These are phyloP conservation scores for Drosophila neonasuta DNA, from an alignment of 2,888 invertebrate genomes.

Conservation along the genomic window DNA sequence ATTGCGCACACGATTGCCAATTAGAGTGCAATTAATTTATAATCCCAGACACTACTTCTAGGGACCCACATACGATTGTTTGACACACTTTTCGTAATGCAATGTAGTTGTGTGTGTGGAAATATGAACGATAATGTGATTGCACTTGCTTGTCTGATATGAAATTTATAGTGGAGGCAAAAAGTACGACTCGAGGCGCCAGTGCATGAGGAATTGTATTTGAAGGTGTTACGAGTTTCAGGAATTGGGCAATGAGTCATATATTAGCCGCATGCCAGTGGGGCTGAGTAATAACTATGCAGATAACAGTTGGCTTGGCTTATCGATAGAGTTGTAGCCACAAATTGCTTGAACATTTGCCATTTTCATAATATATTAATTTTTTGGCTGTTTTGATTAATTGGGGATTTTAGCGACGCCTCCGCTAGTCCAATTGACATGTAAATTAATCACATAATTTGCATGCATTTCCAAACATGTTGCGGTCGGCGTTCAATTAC, in stretches of 20 bases:
- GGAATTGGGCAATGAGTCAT: conserved; percentile 40
- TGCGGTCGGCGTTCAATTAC: conserved; percentile 42
- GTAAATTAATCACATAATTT: conserved; percentile 70
- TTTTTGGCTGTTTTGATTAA: conserved; percentile 16
- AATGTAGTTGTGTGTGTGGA: conserved; percentile 37
- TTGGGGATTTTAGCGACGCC: conserved; percentile 43
- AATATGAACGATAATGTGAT: conserved; percentile 53
- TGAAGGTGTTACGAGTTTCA: conserved; percentile 4
- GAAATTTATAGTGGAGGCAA: conserved; percentile 50
- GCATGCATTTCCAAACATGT: conserved; percentile 56
- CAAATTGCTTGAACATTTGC: conserved; percentile 32
- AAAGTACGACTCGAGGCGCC: conserved; percentile 37
- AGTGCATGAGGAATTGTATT: conserved; percentile 14
- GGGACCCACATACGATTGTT: conserved; percentile 51
- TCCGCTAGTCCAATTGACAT: conserved; percentile 33
- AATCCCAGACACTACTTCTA: conserved; percentile 57
- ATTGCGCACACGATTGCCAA: conserved; percentile 65
- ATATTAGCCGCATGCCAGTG: conserved; percentile 22
- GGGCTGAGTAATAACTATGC: conserved; percentile 18
- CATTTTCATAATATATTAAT: not conserved
- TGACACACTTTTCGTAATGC: conserved; percentile 63
- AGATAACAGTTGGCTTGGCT: conserved; percentile 7
- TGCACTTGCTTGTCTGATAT: conserved; percentile 53
- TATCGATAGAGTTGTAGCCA: conserved; percentile 6
- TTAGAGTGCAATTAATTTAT: conserved; percentile 76